These are phyloP conservation scores for Aradophagus sp. DNA, from an alignment of 1,140 invertebrate species.

Conservation along the genomic window DNA sequence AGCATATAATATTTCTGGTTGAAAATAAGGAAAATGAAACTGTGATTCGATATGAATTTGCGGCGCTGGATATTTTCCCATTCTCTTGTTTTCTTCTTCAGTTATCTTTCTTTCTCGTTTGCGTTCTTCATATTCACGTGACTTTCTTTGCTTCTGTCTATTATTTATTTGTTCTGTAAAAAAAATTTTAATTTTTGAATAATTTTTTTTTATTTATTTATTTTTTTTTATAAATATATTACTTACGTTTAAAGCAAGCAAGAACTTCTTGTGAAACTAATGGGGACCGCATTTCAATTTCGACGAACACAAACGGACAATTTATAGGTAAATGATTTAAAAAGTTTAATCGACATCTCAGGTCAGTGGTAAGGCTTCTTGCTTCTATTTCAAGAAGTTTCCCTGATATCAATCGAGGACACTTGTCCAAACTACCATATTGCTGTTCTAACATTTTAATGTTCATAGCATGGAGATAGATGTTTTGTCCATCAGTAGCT, in stretches of 20 bases:
- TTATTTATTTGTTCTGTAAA: conserved; percentile 79
- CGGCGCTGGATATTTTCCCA: conserved; percentile 78
- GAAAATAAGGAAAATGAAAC: conserved; percentile 81
- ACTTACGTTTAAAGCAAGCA: conserved; percentile 79
- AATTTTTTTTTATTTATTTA: too few relatives aligned
- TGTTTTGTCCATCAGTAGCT: conserved; percentile 92
- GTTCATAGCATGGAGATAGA: conserved; percentile 94
- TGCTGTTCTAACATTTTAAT: conserved; percentile 90
- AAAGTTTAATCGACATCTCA: conserved; percentile 85
- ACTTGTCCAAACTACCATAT: conserved; percentile 87
- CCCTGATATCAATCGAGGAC: conserved; percentile 83
- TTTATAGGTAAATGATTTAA: conserved; percentile 92
- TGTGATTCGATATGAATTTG: conserved; percentile 78
- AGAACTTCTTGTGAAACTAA: conserved; percentile 81
- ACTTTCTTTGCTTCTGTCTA: conserved; percentile 79
- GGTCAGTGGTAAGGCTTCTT: conserved; percentile 87
- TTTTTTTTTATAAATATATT: conserved; percentile 2
- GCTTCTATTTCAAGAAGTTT: conserved; percentile 89
- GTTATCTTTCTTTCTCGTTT: conserved; percentile 82
- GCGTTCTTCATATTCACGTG: conserved; percentile 81
- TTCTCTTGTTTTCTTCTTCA: conserved; percentile 81
- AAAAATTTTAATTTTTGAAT: not conserved
- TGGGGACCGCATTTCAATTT: conserved; percentile 86
- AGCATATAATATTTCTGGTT: conserved; percentile 66
- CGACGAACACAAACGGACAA: conserved; percentile 91